These are phyloP conservation scores for Phthorimaea operculella DNA, from an alignment of 1,140 invertebrate genomes.

Conservation along the genomic window DNA sequence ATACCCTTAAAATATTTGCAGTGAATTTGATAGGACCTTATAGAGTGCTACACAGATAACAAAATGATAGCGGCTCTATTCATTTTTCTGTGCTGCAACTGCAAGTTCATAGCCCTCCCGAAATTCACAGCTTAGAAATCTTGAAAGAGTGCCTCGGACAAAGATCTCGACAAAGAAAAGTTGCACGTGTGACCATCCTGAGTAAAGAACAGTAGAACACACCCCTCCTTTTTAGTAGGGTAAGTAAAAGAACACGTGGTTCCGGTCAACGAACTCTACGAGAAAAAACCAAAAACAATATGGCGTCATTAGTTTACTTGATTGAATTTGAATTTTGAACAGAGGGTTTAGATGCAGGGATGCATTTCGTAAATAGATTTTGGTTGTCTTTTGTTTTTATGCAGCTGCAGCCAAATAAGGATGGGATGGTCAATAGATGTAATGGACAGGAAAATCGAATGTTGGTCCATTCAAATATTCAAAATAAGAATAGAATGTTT, in stretches of 20 bases:
- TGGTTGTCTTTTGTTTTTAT: slow-evolving; percentile 3
- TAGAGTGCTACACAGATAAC: too few relatives aligned
- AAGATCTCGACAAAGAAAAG: slow-evolving; percentile 40
- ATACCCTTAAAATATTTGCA: too few relatives aligned
- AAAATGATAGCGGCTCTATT: too few relatives aligned
- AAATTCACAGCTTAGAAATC: slow-evolving; percentile 46
- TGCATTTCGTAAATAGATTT: not conserved
- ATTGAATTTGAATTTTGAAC: not conserved
- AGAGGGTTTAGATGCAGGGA: not conserved
- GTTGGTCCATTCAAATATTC: too few relatives aligned
- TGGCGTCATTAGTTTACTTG: not conserved
- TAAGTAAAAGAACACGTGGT: not conserved
- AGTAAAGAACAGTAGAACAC: slow-evolving; percentile 15
- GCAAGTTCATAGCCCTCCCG: slow-evolving; percentile 37
- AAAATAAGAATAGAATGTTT: too few relatives aligned
- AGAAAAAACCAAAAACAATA: slow-evolving; percentile 5
- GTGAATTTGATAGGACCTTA: too few relatives aligned
- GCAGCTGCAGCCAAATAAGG: not conserved
- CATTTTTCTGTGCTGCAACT: not conserved
- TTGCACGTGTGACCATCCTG: slow-evolving; percentile 42
- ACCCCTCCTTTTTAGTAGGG: too few relatives aligned
- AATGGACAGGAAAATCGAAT: slow-evolving; percentile 1
- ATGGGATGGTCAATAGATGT: not conserved
- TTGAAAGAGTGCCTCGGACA: slow-evolving; percentile 29
- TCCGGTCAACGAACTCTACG: not conserved